Evolutionary conservation across 1,140 invertebrate species (phyloP), one percentile per base, ranked within the genome.

Genomic region (Drosophila albomicans): DNA sequence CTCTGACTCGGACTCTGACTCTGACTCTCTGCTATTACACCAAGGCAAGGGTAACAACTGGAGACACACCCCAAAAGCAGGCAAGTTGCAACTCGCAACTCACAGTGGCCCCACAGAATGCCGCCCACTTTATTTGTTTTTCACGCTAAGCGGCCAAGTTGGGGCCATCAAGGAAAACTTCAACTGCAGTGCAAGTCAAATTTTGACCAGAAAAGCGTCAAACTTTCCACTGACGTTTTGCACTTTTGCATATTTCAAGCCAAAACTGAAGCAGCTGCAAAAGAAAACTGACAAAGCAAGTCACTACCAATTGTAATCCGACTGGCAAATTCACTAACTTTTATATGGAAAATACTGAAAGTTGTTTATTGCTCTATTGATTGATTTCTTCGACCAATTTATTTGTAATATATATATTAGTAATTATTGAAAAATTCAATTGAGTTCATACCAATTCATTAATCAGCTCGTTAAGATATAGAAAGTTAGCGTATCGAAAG

Each of bases 211-310:
- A 81, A 77, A 79, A 87, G 85, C 85, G 81, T 88, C 85, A 88
- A 88, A 88, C 54, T 85, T 85, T 85, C 66, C 72, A 81, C 81
- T 89, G 75, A 78, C 70, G 75, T 68, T 68, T 81, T 82, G 74
- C 85, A 89, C 85, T 89, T 89, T 89, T 89, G 85, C 85, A 89
- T 89, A 89, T 89, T 89, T 89, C 85, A 74, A 74, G 72, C 51
- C 51, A 54, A 54, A 72, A 71, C 74, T 70, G 81, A 68, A 38
- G 51, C 56, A 75, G 69, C 75, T 72, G 69, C 61, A 35, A 56
- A 59, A 16, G 63, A 64, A 71, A 64, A 70, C 72, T 72, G 56
- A 43, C 66, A 74, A 41, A 48, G 54, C 20, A 20, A 16, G 62
- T 5, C 35, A 10, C 5, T 10, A 8, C 6, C 13, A 46, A 43